Conservation (phyloP, 1,140 invertebrate genomes). For the Apocrypta bakeri region DNA sequence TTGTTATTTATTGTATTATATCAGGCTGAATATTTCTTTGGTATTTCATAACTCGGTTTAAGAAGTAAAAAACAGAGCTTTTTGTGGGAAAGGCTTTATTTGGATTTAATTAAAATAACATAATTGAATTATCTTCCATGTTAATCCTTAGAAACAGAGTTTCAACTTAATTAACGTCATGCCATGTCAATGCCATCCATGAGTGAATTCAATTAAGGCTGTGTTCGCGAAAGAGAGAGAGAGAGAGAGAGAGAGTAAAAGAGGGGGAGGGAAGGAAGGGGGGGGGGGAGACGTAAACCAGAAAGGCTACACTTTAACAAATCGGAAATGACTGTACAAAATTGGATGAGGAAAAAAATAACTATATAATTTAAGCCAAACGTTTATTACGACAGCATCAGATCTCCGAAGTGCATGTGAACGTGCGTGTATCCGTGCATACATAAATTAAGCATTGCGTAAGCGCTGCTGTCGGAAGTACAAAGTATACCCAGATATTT, state of each 20-base stretch:
- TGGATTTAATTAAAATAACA: constrained; percentile 38
- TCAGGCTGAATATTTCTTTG: neutral
- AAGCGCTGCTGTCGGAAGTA: neutral
- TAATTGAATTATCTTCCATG: constrained; percentile 45
- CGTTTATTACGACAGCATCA: constrained; percentile 10
- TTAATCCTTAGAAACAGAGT: constrained; percentile 42
- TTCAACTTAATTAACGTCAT: constrained; percentile 47
- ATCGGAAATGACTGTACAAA: constrained; percentile 46
- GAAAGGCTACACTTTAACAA: constrained; percentile 19
- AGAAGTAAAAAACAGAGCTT: neutral
- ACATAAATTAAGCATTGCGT: neutral
- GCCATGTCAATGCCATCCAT: constrained; percentile 45
- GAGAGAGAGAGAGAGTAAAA: neutral
- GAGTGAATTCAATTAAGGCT: constrained; percentile 48
- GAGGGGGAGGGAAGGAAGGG: neutral
- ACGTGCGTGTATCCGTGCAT: neutral
- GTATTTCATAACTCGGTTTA: neutral
- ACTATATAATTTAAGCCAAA: neutral
- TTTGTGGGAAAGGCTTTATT: neutral
- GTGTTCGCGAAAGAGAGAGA: neutral
- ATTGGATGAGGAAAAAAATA: neutral
- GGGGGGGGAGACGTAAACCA: neutral
- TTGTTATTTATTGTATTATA: neutral
- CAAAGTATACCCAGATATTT: neutral
- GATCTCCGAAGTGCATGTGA: too few species aligned